Evolutionary conservation across 2,888 invertebrate genomes (phyloP).

Genomic region (Philereme vetulata): DNA sequence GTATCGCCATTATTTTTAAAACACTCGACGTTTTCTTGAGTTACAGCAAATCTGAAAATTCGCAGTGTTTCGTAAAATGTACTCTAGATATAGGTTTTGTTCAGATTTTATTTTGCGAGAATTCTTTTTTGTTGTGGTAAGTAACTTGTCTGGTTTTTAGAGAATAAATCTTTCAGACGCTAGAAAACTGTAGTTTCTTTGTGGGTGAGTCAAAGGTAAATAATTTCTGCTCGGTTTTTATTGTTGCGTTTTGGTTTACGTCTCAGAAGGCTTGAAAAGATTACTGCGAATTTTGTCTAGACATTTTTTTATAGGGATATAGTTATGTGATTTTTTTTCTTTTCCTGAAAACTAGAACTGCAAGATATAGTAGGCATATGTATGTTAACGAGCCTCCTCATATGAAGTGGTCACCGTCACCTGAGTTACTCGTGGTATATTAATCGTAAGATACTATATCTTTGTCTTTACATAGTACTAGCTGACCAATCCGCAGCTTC

Average conservation of each 20-base stretch:
- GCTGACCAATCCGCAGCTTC: too few species aligned
- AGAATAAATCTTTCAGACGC: constrained; percentile 4
- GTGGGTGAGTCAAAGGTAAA: not conserved
- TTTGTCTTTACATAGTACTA: too few species aligned
- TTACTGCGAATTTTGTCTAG: not conserved
- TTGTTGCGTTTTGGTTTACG: not conserved
- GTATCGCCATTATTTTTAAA: too few species aligned
- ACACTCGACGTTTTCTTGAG: too few species aligned
- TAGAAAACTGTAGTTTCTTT: not conserved
- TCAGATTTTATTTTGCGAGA: constrained; percentile 1
- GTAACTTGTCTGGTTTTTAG: constrained; percentile 10
- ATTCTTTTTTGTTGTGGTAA: constrained; percentile 12
- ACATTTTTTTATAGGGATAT: not conserved
- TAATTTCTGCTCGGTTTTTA: not conserved
- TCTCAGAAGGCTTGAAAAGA: not conserved
- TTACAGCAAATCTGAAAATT: not conserved
- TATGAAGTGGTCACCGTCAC: too few species aligned
- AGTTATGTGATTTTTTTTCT: too few species aligned
- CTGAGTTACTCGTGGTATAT: too few species aligned
- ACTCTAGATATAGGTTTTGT: not conserved
- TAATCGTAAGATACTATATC: too few species aligned
- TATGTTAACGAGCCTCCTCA: too few species aligned
- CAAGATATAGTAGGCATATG: too few species aligned
- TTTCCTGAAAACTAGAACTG: too few species aligned
- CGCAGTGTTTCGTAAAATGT: not conserved